Base-by-base conservation (phyloP, 2,888 invertebrate genomes). In the Agrenia bidenticulata region DNA sequence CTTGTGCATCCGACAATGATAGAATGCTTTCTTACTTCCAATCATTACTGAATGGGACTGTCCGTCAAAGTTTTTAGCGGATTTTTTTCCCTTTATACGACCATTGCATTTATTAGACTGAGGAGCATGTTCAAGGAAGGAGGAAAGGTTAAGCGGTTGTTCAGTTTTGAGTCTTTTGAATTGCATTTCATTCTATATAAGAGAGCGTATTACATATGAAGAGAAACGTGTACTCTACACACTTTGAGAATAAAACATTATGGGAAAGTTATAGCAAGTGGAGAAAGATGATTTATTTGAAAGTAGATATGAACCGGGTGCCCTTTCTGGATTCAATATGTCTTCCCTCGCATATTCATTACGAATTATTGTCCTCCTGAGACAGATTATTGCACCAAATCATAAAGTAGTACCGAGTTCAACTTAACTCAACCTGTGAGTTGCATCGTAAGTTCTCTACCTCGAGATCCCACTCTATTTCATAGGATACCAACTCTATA, bases 311-410 rank as follows among this genome's bases (percentile, higher is more conserved):
- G 73, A 74, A 71, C 75, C 67, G 66, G 64, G 66, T 70, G 72
- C 72, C 73, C 72, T 68, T 26, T 54, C 49, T 64, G 64, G 55
- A 60, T 73, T 76, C 74, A 74, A 74, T 74, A 76, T 76, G 74
- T 72, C 70, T 72, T 69, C 71, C 74, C 66, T 76, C 76, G 64
- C 74, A 76, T 76, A 74, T 76, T 76, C 76, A 76, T 76, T 74
- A 76, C 76, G 70, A 76, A 73, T 74, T 74, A 76, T 76, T 76
- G 74, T 73, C 55, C 76, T 72, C 74, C 53, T 57, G 74, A 74
- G 74, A 73, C 71, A 76, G 75, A 76, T 76, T 75, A 74, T 76
- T 73, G 73, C 74, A 73, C 75, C 73, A 74, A 76, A 76, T 75
- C 73, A 74, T 76, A 75, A 76, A 75, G 70, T 75, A 65, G 62